Conservation (phyloP, 2,888 invertebrate genomes). For the Morpho helenor region DNA sequence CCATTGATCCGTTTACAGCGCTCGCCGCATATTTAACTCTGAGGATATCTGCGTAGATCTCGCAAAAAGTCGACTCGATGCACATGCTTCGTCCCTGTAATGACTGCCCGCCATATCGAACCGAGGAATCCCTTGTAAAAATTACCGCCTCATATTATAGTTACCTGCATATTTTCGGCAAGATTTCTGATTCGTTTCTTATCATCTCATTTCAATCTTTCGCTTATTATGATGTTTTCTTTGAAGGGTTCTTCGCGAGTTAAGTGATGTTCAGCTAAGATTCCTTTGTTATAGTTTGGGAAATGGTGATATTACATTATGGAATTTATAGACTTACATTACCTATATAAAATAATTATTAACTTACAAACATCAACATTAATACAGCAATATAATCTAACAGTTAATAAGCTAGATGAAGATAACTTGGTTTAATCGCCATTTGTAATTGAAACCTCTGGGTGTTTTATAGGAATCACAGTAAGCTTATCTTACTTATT, state of each 20-base stretch:
- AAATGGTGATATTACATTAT: conserved; percentile 23
- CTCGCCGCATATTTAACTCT: conserved; percentile 54
- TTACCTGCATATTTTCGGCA: conserved; percentile 68
- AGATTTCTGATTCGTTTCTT: conserved; percentile 69
- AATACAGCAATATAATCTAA: conserved; percentile 33
- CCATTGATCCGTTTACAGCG: conserved; percentile 55
- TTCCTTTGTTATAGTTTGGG: conserved; percentile 43
- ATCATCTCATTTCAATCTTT: conserved; percentile 75
- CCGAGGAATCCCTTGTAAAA: conserved; percentile 67
- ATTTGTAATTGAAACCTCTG: conserved; percentile 41
- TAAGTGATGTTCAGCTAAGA: conserved; percentile 48
- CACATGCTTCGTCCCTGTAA: conserved; percentile 53
- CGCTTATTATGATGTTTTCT: conserved; percentile 54
- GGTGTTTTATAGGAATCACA: conserved; percentile 38
- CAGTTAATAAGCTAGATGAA: conserved; percentile 39
- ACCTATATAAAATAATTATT: conserved; percentile 29
- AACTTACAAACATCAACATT: conserved; percentile 30
- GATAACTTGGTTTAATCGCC: conserved; percentile 40
- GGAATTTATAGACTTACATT: too few relatives aligned
- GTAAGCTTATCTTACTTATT: conserved; percentile 36
- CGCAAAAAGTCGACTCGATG: conserved; percentile 53
- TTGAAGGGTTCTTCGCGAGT: conserved; percentile 27
- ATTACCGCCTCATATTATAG: conserved; percentile 69
- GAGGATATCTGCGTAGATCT: conserved; percentile 63
- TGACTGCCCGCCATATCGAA: conserved; percentile 73